phyloP scores from a whole-genome alignment of 2,113 vertebrate species.

The Anguilla rostrata region DNA sequence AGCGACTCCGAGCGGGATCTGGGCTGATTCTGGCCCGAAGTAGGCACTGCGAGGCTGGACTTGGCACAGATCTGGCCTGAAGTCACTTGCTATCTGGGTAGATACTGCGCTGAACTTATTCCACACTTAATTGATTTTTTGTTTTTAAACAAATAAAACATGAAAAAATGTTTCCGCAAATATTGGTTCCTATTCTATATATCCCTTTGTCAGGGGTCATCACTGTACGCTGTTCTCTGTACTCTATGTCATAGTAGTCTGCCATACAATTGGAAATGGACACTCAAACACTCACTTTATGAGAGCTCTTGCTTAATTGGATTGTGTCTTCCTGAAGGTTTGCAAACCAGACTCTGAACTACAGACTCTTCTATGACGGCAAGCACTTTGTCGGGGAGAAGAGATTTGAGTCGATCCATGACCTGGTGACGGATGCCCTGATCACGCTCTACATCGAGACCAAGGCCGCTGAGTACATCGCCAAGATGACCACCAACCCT shows the following conservation, averaged over 20 bases:
- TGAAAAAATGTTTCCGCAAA: background rate
- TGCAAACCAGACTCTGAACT: constrained; percentile 73
- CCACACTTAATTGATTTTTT: too few relatives aligned
- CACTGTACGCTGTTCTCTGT: background rate
- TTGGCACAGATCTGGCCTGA: too few relatives aligned
- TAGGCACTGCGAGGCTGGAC: too few relatives aligned
- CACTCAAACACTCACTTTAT: too few relatives aligned
- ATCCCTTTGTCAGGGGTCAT: background rate
- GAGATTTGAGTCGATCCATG: constrained; percentile 83
- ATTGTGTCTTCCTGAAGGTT: constrained; percentile 40
- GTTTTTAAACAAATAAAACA: too few relatives aligned
- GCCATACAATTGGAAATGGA: background rate
- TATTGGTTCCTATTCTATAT: background rate
- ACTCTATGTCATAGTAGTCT: background rate
- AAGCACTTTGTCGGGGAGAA: constrained; percentile 83
- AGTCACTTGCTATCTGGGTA: too few relatives aligned
- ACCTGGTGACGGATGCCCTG: constrained; percentile 93
- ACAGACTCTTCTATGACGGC: constrained; percentile 80
- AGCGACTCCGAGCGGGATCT: too few relatives aligned
- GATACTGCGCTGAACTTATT: too few relatives aligned
- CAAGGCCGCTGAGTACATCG: constrained; percentile 94
- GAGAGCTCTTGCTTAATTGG: background rate
- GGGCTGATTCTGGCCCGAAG: too few relatives aligned
- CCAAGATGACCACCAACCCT: constrained; percentile 97
- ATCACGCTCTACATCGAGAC: constrained; percentile 97